Evolutionary conservation across 2,113 vertebrate species (phyloP).

Genomic region (Apodemus speciosus): DNA sequence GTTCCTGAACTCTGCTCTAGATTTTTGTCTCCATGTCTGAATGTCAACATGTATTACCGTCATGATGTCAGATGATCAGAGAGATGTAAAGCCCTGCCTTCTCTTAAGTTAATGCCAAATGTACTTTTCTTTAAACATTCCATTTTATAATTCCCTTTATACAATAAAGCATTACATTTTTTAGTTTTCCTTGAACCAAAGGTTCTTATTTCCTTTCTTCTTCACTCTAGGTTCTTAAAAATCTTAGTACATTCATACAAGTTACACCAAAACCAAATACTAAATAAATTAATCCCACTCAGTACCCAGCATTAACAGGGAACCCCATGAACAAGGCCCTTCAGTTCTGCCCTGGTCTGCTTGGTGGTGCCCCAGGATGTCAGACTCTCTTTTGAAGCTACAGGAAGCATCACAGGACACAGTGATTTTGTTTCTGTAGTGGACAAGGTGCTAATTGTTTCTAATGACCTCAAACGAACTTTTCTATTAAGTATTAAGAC

Average conservation of each 20-base stretch:
- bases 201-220: neutral
- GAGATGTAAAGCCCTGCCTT: neutral
- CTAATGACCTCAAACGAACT: slow-evolving; percentile 54
- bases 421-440: slow-evolving; percentile 49
- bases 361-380: neutral
- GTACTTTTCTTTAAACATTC: slow-evolving; percentile 44
- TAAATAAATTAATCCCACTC: slow-evolving; percentile 50
- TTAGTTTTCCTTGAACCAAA: slow-evolving; percentile 26
- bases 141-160: neutral
- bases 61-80: slow-evolving; percentile 35
- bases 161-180: neutral
- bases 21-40: slow-evolving; percentile 42
- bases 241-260: slow-evolving; percentile 13
- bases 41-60: slow-evolving; percentile 45
- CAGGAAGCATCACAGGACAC: slow-evolving; percentile 51
- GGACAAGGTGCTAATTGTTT: slow-evolving; percentile 75
- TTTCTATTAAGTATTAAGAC: neutral
- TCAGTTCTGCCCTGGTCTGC: neutral
- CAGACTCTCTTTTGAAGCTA: slow-evolving; percentile 38
- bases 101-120: slow-evolving; percentile 66
- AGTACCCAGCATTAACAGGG: slow-evolving; percentile 7
- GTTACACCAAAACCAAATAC: slow-evolving; percentile 1
- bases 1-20: slow-evolving; percentile 58
- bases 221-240: neutral
- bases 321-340: neutral